phyloP scores from a whole-genome alignment of 2,888 invertebrate species.

The Hydroisotoma schaefferi region DNA sequence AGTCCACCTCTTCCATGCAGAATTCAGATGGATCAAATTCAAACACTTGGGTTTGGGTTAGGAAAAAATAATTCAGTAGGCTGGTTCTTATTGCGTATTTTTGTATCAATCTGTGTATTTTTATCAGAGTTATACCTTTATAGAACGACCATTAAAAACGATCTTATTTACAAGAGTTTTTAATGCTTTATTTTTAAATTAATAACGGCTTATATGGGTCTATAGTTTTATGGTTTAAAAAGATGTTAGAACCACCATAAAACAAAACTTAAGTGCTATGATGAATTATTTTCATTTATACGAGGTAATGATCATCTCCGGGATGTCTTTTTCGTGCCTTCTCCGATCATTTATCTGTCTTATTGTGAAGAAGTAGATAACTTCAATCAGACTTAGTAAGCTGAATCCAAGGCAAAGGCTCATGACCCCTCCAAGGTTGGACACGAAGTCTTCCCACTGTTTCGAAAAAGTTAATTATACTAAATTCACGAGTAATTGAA shows the following conservation, averaged over 20 bases:
- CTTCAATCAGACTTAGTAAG: conserved; percentile 41
- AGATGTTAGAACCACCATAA: too few relatives aligned
- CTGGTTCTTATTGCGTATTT: too few relatives aligned
- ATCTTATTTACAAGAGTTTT: too few relatives aligned
- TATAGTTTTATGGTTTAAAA: neutral
- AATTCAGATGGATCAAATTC: conserved; percentile 31
- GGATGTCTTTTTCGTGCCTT: neutral
- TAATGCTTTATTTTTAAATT: neutral
- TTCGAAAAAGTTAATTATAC: too few relatives aligned
- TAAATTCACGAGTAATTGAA: too few relatives aligned
- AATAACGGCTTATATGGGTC: neutral
- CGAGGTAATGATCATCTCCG: too few relatives aligned
- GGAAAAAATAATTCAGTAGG: neutral
- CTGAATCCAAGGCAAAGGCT: conserved; percentile 44
- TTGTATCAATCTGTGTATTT: too few relatives aligned
- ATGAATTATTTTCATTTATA: too few relatives aligned
- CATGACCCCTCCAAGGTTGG: conserved; percentile 46
- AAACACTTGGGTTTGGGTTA: conserved; percentile 35
- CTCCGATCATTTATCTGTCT: conserved; percentile 34
- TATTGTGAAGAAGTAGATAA: conserved; percentile 47
- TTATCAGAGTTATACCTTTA: too few relatives aligned
- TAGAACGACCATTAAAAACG: too few relatives aligned
- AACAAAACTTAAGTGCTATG: too few relatives aligned
- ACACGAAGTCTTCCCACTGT: conserved; percentile 42
- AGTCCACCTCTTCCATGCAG: conserved; percentile 29